A percentile compares a stretch with the other conserved stretches of the same genome.
phyloP scores from a whole-genome alignment of 2,113 vertebrate species.

The Xenus cinereus region DNA sequence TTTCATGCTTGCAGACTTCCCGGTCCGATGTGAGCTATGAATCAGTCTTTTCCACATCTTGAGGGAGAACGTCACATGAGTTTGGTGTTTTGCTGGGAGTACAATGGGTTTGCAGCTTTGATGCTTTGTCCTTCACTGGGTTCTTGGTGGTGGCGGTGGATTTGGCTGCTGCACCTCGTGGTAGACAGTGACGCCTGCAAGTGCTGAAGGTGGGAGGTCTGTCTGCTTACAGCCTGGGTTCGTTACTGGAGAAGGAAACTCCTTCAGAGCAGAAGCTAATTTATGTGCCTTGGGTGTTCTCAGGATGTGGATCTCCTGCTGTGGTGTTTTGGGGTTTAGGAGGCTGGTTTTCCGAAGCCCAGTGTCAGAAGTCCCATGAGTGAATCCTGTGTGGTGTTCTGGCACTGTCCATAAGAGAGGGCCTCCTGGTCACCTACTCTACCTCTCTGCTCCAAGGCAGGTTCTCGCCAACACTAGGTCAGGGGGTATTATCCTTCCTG shows the following conservation, averaged over 20 bases:
- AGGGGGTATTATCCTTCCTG: background rate
- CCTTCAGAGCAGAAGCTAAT: background rate
- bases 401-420: background rate
- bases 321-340: background rate
- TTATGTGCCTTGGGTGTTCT: background rate
- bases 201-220: background rate
- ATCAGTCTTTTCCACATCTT: background rate
- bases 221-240: background rate
- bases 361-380: rapidly evolving
- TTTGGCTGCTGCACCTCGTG: background rate
- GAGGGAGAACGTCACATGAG: background rate
- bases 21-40: background rate
- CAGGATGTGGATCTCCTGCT: background rate
- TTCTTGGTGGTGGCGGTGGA: background rate
- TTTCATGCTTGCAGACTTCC: background rate
- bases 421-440: background rate
- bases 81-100: background rate
- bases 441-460: background rate
- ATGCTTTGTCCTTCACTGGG: rapidly evolving
- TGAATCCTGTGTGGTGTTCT: background rate
- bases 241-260: background rate
- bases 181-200: background rate
- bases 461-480: rapidly evolving
- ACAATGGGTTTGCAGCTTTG: background rate
- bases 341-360: background rate